These are phyloP conservation scores for Echiichthys vipera DNA, from an alignment of 2,797 vertebrate species.

Conservation along the genomic window DNA sequence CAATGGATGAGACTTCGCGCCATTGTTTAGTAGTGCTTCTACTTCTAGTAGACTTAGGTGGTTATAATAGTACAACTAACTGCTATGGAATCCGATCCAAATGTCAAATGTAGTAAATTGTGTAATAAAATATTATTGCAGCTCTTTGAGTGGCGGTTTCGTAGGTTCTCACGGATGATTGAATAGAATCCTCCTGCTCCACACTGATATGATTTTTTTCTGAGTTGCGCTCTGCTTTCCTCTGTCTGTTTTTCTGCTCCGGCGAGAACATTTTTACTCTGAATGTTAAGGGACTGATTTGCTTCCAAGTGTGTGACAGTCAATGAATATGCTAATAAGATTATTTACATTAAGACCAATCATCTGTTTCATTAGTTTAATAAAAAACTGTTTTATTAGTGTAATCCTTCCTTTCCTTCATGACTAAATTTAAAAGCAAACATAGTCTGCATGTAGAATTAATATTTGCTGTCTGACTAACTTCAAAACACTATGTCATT, in stretches of 20 bases:
- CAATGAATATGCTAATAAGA: conserved; percentile 28
- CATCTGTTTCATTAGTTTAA: conserved; percentile 39
- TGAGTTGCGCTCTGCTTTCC: background rate
- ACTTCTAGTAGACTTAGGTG: background rate
- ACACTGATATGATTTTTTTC: background rate
- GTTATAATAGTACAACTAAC: background rate
- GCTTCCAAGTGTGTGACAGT: background rate
- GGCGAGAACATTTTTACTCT: background rate
- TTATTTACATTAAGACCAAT: conserved; percentile 16
- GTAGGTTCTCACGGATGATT: background rate
- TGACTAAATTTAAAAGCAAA: background rate
- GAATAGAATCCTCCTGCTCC: background rate
- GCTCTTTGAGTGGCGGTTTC: background rate
- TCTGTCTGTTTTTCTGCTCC: background rate
- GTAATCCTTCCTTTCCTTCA: conserved; percentile 21
- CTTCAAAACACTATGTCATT: too few relatives aligned
- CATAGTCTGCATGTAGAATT: too few relatives aligned
- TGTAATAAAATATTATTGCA: background rate
- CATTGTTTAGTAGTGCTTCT: background rate
- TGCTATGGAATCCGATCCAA: conserved; percentile 3
- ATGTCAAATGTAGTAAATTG: background rate
- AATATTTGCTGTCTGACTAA: too few relatives aligned
- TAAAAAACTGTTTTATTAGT: conserved; percentile 34
- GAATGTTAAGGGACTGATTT: background rate
- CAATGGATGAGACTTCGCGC: background rate